A percentile compares a stretch with the other conserved stretches of the same genome.
These are phyloP conservation scores for Mustelus asterias DNA, from an alignment of 2,113 vertebrate genomes.

Conservation along the genomic window DNA sequence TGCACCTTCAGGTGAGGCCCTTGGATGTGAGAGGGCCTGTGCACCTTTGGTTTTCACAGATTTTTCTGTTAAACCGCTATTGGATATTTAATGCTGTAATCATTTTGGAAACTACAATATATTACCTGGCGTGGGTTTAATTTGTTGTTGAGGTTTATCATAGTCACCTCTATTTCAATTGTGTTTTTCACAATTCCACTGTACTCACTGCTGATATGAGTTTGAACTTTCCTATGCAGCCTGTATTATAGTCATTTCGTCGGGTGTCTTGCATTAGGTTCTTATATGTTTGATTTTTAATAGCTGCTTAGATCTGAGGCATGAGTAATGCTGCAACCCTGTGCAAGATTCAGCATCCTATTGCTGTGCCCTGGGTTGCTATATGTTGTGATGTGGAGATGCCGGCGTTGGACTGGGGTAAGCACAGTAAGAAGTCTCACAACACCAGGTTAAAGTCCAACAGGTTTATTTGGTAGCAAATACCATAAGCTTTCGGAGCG, in stretches of 20 bases:
- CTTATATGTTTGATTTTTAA: not conserved
- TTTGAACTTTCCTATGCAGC: not conserved
- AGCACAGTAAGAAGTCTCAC: too few relatives aligned
- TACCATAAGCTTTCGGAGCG: too few relatives aligned
- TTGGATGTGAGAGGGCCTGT: too few relatives aligned
- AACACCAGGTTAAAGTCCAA: too few relatives aligned
- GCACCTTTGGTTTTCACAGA: not conserved
- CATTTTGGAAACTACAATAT: not conserved
- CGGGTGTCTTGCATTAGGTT: not conserved
- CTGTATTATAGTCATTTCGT: not conserved
- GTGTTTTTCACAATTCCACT: not conserved
- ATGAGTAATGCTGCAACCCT: not conserved
- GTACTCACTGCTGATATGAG: not conserved
- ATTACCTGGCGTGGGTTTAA: not conserved
- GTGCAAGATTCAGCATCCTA: not conserved
- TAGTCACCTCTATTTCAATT: not conserved
- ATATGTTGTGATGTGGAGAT: too few relatives aligned
- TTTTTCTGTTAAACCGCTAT: not conserved
- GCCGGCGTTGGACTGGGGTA: too few relatives aligned
- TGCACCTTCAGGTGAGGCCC: too few relatives aligned
- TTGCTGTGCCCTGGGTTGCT: not conserved
- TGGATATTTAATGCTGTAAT: not conserved
- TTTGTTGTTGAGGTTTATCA: not conserved
- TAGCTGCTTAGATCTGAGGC: not conserved
- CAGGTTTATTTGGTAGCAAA: too few relatives aligned